Percentiles rank a stretch among this genome's conserved stretches.
phyloP scores from a whole-genome alignment of 1,140 invertebrate genomes.

The Papilio aristodemus region DNA sequence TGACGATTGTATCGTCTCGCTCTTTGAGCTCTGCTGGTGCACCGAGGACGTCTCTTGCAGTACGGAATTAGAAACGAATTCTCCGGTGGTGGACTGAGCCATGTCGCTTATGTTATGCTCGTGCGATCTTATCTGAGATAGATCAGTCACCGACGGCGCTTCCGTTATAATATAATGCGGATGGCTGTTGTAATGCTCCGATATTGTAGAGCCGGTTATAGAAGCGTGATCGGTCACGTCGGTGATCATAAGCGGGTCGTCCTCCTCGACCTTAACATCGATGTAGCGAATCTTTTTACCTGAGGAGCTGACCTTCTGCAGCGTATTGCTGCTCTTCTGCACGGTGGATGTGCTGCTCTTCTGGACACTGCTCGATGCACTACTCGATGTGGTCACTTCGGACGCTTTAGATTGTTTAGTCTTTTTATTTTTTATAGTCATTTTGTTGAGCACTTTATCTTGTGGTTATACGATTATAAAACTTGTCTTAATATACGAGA shows the following conservation, averaged over 20 bases:
- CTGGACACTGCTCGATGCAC: conserved; percentile 73
- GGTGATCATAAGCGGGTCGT: conserved; percentile 79
- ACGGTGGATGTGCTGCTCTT: conserved; percentile 69
- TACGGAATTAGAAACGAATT: conserved; percentile 70
- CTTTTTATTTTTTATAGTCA: conserved; percentile 81
- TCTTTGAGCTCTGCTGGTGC: conserved; percentile 71
- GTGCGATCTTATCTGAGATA: conserved; percentile 62
- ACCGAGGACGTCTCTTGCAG: conserved; percentile 68
- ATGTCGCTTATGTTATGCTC: conserved; percentile 75
- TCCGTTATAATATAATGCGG: conserved; percentile 80
- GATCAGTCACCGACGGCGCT: conserved; percentile 74
- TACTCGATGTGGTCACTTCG: conserved; percentile 67
- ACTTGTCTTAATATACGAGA: conserved; percentile 50
- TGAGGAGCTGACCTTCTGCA: conserved; percentile 74
- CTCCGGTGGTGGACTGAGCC: conserved; percentile 68
- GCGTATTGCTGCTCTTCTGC: conserved; percentile 66
- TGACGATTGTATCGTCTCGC: conserved; percentile 69
- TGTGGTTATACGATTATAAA: conserved; percentile 46
- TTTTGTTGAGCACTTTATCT: conserved; percentile 64
- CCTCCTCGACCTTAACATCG: conserved; percentile 79
- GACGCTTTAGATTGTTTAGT: conserved; percentile 72
- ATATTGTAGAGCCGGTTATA: conserved; percentile 74
- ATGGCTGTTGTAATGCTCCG: conserved; percentile 77
- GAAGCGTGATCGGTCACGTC: conserved; percentile 77
- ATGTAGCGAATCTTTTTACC: conserved; percentile 79